A percentile compares a stretch with the other conserved stretches of the same genome.
These are phyloP conservation scores for Allobates femoralis DNA, from an alignment of 2,797 vertebrate species.

Conservation along the genomic window DNA sequence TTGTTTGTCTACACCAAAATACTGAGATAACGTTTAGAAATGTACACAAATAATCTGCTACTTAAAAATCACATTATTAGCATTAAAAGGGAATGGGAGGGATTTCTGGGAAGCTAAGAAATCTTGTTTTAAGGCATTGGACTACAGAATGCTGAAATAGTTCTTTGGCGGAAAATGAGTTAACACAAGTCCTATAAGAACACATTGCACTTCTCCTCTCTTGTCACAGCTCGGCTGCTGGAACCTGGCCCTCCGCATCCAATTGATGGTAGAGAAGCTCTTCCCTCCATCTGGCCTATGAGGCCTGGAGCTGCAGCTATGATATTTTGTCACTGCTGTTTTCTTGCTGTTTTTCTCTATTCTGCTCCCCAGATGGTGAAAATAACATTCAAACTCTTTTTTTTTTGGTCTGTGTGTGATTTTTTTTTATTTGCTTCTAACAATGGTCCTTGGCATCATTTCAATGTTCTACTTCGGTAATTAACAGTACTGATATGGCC, in stretches of 20 bases:
- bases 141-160: background rate
- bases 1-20: no score
- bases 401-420: conserved; percentile 52
- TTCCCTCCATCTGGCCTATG: conserved; percentile 94
- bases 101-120: background rate
- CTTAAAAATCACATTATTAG: no score
- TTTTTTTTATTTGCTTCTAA: conserved; percentile 86
- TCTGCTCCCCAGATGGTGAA: conserved; percentile 98
- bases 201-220: conserved; percentile 39
- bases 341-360: conserved; percentile 87
- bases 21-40: no score
- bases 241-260: conserved; percentile 68
- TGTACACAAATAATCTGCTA: no score
- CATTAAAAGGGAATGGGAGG: background rate
- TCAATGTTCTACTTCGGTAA: conserved; percentile 98
- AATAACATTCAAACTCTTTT: conserved; percentile 92
- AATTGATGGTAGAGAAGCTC: conserved; percentile 72
- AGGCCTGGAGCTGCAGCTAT: conserved; percentile 88
- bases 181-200: conserved; percentile 17
- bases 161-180: conserved; percentile 10
- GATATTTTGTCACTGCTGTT: conserved; percentile 87
- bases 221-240: conserved; percentile 60
- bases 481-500: conserved; percentile 96
- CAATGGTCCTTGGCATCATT: conserved; percentile 98
- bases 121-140: background rate